Percentiles rank a stretch among this genome's conserved stretches.
These are phyloP conservation scores for Pogonomyrmex californicus DNA, from an alignment of 1,140 invertebrate species.

Conservation along the genomic window DNA sequence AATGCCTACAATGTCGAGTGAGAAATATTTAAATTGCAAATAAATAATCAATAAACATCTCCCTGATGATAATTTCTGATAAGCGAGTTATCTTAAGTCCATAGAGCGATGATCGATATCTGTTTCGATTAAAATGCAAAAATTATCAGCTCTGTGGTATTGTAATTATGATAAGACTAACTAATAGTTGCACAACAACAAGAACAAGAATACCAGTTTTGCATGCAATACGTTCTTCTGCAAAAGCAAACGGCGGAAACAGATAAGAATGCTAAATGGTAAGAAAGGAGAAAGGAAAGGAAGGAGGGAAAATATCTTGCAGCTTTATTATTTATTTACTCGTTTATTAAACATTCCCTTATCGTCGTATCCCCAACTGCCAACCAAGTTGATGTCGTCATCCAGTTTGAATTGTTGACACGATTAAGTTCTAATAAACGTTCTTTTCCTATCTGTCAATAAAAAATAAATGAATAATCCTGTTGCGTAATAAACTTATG, in stretches of 20 bases:
- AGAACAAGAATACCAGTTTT: neutral
- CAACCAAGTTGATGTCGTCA: conserved; percentile 43
- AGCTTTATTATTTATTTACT: conserved; percentile 69
- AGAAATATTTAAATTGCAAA: conserved; percentile 13
- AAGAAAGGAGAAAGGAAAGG: neutral
- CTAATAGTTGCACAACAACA: neutral
- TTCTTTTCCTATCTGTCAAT: conserved; percentile 26
- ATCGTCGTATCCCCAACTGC: conserved; percentile 51
- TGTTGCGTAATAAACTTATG: neutral
- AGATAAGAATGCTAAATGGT: conserved; percentile 53
- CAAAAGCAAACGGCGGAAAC: conserved; percentile 22
- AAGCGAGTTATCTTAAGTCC: conserved; percentile 31
- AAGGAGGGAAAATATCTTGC: neutral
- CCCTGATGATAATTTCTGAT: conserved; percentile 15
- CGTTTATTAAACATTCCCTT: conserved; percentile 63
- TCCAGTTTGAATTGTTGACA: conserved; percentile 63
- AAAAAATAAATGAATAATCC: conserved; percentile 25
- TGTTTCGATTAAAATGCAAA: conserved; percentile 29
- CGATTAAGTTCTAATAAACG: conserved; percentile 45
- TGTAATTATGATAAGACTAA: neutral
- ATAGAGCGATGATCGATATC: conserved; percentile 8
- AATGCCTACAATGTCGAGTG: neutral
- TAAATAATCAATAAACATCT: conserved; percentile 33
- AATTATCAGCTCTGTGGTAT: neutral
- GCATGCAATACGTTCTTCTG: neutral